Evolutionary conservation across 1,140 invertebrate genomes (phyloP), one percentile per base, ranked within the genome.

Genomic region (Aphelenchoides avenae): DNA sequence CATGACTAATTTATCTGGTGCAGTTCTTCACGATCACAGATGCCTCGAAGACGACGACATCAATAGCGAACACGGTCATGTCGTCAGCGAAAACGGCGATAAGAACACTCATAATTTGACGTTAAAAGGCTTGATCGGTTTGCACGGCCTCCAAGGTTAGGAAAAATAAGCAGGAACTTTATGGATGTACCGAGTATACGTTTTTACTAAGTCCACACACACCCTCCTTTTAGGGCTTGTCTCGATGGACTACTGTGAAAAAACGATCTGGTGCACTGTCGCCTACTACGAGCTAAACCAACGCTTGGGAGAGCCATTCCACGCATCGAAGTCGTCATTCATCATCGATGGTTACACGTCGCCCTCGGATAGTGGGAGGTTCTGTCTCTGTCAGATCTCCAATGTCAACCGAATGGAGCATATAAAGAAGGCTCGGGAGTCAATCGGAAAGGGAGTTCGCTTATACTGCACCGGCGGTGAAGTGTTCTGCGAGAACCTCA

Each of bases 381-480:
- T 97, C 79, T 98, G 91, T 77, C 82, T 97, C 48, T 93, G 92
- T 13, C 82, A 94, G 7, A 78, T 96, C 43, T 93, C 91, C n/a
- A 97, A 96, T 77, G 89, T 96, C 11, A 95, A 96, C 79, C 83
- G 93, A 33, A 94, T 92, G 68, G 86, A 86, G 57, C 88, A 91
- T 1, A 89, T 93, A 5, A 89, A 93, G 78, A 89, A 93, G 78
- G 96, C 91, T 0, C 85, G 92, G 69, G 82, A 90, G 55, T 90
- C 94, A 77, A 96, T 98, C 77, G 93, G 92, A n/a, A 76, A 78
- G 79, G 94, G 94, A 7, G 91, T 96, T 1, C 84, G 92, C 57
- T 82, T 98, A 6, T 98, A 98, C 78, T 96, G 97, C 73, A 94
- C 97, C 72, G 91, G 90, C 24, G 91, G 91, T 0, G 94, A 98